Evolutionary conservation across 2,888 invertebrate species (phyloP), one percentile per base, ranked within the genome.

Genomic region (Hydropsyche betteni): DNA sequence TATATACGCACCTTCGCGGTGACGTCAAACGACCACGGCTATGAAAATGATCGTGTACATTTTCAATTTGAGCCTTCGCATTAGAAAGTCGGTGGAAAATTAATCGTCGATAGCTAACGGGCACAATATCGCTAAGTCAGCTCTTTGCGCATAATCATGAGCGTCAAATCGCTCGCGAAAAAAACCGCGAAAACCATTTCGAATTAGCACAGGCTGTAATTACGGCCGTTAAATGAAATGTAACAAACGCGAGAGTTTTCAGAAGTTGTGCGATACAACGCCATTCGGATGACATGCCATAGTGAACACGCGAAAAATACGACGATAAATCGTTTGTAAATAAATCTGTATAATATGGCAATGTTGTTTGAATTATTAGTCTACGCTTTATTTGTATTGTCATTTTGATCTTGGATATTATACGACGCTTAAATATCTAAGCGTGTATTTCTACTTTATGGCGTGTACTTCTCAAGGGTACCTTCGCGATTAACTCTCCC

Each of bases 401-500:
- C 44, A 44, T 44, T 44, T 44, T 44, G 44, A 44, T 44, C 44
- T 44, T 44, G 44, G 6, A 24, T 24, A 24, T 24, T 10, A 53
- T 14, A 14, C 12, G 12, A 58, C 58, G 58, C 16, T 58, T 58
- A 14, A 2, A 44, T 44, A 16, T 58, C 8, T 24, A 58, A 16
- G 14, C 24, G 24, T 16, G 24, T 14, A 16, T 14, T 24, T 58
- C 8, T 4, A 58, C 58, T 14, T 58, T 24, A 58, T 58, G 58
- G 58, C 24, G 58, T 16, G 14, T 14, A 58, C 24, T n/a, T 16
- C 24, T 58, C 58, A 58, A 58, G 58, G 58, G 58, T 58, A 16
- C 58, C 58, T 58, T 58, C 16, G 58, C 58, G 14, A 58, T 58
- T 24, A 58, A 58, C 58, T 58, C 16, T 24, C 58, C 44, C 44